A percentile compares a stretch with the other conserved stretches of the same genome.
Conservation (phyloP, 2,113 vertebrate genomes). For the Pyxicephalus adspersus region DNA sequence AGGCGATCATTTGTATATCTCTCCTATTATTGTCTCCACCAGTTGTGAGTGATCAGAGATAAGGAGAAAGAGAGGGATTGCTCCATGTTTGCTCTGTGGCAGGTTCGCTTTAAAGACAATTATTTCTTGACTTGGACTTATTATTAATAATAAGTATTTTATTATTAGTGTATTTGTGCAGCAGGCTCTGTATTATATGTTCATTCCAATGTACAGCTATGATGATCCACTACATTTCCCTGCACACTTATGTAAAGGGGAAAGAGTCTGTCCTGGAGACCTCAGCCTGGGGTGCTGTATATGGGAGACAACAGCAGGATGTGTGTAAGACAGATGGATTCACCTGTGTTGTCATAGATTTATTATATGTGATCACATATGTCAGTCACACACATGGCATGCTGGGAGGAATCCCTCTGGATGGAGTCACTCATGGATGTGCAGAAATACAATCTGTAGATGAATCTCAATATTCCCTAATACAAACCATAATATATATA, state of each 20-base stretch:
- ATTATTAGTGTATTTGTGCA: not conserved
- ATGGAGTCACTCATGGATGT: too few relatives aligned
- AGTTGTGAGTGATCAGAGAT: not conserved
- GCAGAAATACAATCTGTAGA: too few relatives aligned
- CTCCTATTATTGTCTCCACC: conserved; percentile 25
- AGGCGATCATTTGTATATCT: conserved; percentile 48
- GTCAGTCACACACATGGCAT: not conserved
- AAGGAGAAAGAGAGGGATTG: too few relatives aligned
- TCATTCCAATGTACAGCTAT: too few relatives aligned
- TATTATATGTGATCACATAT: not conserved
- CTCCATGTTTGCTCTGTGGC: too few relatives aligned
- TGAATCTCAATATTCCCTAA: too few relatives aligned
- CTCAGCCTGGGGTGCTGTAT: not conserved
- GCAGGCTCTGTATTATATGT: not conserved
- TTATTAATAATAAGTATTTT: too few relatives aligned
- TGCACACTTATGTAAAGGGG: too few relatives aligned
- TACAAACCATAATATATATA: not conserved
- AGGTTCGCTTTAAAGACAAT: too few relatives aligned
- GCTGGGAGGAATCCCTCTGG: not conserved
- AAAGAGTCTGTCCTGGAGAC: not conserved
- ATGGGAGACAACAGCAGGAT: not conserved
- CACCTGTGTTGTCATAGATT: not conserved
- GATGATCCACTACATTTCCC: too few relatives aligned
- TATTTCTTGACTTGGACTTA: too few relatives aligned
- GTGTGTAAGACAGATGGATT: not conserved